Base-by-base conservation (phyloP, 2,797 vertebrate genomes). In the Myotis vivesi region DNA sequence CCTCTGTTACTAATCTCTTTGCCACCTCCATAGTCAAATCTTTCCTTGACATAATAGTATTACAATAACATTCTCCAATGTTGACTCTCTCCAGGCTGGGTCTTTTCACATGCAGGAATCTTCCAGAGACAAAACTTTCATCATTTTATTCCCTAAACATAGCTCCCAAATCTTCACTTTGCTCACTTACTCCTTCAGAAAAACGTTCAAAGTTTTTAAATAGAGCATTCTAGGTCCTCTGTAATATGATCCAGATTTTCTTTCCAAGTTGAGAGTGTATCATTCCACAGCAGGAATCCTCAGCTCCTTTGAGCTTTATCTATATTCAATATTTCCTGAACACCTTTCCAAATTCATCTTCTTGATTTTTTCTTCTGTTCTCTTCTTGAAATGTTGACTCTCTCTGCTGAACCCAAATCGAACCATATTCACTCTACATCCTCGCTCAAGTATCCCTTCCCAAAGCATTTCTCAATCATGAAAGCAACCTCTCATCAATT, bases 131-230 rank as follows among this genome's bases (percentile, higher is more conserved):
- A 41, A 9, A 79, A 25, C 2, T 51, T 92, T 72, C 30, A 88
- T 59, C 3, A 6, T 76, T 79, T 86, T 90, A 82, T 87, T 93
- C 25, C 13, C 7, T 79, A 87, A 81, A 72, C 71, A 64, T 30
- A 71, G 25, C 28, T n/a, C 13, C 41, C 12, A 57, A 17, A 38
- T 87, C 59, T 91, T 91, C 51, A 55, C 25, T 62, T 66, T 53
- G n/a, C n/a, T 92, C 36, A 17, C 3, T 90, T 90, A 62, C n/a
- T 92, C n/a, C 72, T 91, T 55, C 15, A 91, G 30, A 17, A 91
- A 92, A 94, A 68, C 17, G 62, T 53, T 82, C 53, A 30, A 36
- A 22, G 68, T 89, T 87, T 76, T 55, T 83, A 92, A 79, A 86
- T 23, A 85, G 44, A 89, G 2, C 36, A 81, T 87, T 55, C 51